Conservation (phyloP, 2,797 vertebrate genomes). For the Xiphorhynchus erythropygius region DNA sequence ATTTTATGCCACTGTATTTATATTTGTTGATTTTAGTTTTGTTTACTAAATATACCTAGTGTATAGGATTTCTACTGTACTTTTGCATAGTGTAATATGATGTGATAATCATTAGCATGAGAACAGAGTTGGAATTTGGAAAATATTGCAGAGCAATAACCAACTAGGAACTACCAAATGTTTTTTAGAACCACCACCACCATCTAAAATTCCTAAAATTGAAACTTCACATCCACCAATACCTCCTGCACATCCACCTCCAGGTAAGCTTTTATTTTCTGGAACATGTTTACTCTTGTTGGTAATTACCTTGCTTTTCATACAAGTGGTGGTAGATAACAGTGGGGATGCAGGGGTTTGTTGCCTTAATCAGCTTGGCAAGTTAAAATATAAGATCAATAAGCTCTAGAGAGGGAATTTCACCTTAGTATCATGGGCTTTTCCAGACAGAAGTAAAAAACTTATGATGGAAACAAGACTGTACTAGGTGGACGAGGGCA, state of each 20-base stretch:
- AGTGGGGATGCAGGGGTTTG: neutral
- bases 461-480: neutral
- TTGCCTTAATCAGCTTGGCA: neutral
- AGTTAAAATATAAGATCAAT: neutral
- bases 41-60: neutral
- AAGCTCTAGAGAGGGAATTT: neutral
- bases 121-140: neutral
- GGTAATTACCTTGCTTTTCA: neutral
- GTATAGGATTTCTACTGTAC: neutral
- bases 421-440: neutral
- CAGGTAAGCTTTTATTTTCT: constrained; percentile 78
- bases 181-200: constrained; percentile 88
- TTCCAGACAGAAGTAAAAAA: neutral
- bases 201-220: constrained; percentile 91
- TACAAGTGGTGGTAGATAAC: neutral
- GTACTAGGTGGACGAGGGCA: neutral
- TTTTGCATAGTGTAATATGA: neutral
- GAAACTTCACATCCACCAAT: constrained; percentile 91
- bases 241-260: constrained; percentile 88
- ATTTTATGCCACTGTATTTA: neutral
- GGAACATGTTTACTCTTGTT: neutral
- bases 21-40: neutral
- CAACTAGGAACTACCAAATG: neutral
- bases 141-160: neutral
- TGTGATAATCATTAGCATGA: neutral